Base-by-base conservation (phyloP, 2,113 vertebrate species). In the Bostrychus sinensis region DNA sequence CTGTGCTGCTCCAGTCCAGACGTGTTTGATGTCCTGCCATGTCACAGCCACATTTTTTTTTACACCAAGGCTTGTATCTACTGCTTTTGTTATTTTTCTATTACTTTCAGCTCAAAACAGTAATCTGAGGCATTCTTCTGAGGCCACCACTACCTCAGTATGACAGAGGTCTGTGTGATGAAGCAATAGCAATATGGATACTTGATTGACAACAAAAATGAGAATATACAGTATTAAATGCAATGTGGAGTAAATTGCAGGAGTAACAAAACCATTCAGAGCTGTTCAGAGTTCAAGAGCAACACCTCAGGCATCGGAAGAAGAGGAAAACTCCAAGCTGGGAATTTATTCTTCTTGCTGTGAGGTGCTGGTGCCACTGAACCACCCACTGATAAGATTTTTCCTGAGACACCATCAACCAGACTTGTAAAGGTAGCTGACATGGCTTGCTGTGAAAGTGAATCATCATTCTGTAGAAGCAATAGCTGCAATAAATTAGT, bases 1-100 rank as follows among this genome's bases (percentile, higher is more conserved):
- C 39, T 34, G 13, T 5, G 38, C 25, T 16, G 32, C 19, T 56
- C 63, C 11, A 16, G 53, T 46, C 60, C 57, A 14, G 39, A 43
- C 62, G 34, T 56, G 53, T 55, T 77, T 45, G 28, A 66, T 54
- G 60, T 38, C 46, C 26, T 38, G 60, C 42, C 46, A 32, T 38
- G 30, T 57, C 39, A 16, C 38, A 8, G n/a, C n/a, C 34, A 22
- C 36, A 22, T 48, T 51, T 38, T 36, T 48, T 51, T 38, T 36
- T 19, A 39, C 45, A 56, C 42, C n/a, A 19, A 19, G 38, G 55
- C 12, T 38, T 5, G 26, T 51, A 8, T 14, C 7, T 19, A 7
- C 32, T 20, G 37, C 17, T 5, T 11, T 41, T 34, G 43, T 42
- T 36, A 20, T 41, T 41, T 16, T 34, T 26, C 13, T 25, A 9